Evolutionary conservation across 2,797 vertebrate genomes (phyloP), one percentile per base, ranked within the genome.

Genomic region (Sandelia bainsii): DNA sequence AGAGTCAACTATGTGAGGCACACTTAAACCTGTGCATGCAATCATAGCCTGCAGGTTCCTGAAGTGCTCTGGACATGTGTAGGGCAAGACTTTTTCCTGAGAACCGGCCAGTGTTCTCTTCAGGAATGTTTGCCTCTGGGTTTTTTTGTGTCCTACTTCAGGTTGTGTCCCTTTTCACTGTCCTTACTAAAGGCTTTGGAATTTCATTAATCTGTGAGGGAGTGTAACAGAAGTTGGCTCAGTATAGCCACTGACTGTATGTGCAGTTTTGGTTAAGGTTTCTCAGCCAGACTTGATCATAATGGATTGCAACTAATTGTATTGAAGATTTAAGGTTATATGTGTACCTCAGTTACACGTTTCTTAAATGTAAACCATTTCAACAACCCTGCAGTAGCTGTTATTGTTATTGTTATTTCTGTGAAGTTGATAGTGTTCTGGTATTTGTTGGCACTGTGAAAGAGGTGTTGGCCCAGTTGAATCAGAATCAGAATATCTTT

Each of bases 131-230:
- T 19, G 32, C 50, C 68, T 68, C 44, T 77, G 75, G 81, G 50
- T 77, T 13, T 58, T 32, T 60, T 50, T 68, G 75, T 60, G 63
- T 73, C 72, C 52, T 20, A 53, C 78, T 87, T 48, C 81, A 90
- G 82, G 84, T 84, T 81, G 64, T 82, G 84, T 84, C 83, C 72
- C 73, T 68, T 79, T 79, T 80, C 77, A 72, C 80, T 65, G 83
- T 81, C 69, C 84, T 92, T 92, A 94, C 85, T 93, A 92, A 94
- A 87, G 65, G 69, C 80, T 84, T 79, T 91, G 92, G 93, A 93
- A 95, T 93, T 89, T 88, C 88, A 87, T 89, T 90, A 91, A 90
- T 92, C 87, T 91, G 88, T 72, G 91, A 89, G 91, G 92, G 93
- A 76, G 92, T 89, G 65, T 54, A 53, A 74, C 74, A 77, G 74